Base-by-base conservation (phyloP, 2,888 invertebrate species). In the Piscicola geometra region DNA sequence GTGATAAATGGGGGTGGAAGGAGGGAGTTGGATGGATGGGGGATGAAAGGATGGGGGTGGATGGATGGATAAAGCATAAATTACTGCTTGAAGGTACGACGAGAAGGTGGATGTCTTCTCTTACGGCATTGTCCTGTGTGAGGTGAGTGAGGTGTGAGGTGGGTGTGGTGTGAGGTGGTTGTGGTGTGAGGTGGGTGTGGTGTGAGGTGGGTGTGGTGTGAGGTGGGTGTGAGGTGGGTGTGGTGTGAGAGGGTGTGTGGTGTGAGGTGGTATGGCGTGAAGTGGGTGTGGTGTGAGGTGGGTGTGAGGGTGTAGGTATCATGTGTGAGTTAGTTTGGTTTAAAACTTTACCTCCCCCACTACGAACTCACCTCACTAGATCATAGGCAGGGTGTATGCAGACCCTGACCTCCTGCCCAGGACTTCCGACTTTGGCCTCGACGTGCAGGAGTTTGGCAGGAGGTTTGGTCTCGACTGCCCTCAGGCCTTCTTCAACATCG, bases 101-200 rank as follows among this genome's bases (percentile, higher is more conserved):
- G 95, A 96, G 84, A 94, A 94, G 86, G 96, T 96, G 0, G 96
- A 96, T 83, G 91, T 96, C 78, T 96, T 96, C 86, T 94, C 94
- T 35, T 96, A 93, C 86, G 96, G 96, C 47, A 95, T 96, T 79
- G 91, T 96, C 77, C 87, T 95, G 1, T 96, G 96, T 84, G 96
- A 96, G 90, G 93, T 93, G 82, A 77, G 81, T 70, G 32, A n/a
- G 30, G 9, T 69, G 32, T 25, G 50, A 35, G 35, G 30, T 35
- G n/a, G 66, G 25, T 76, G 71, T 52, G 12, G 70, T 41, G 41
- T 41, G 33, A 5, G n/a, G 35, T 32, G 64, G 41, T 32, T 28
- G 28, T 68, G 68, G 3, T 28, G 25, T 68, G 68, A 9, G 9
- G 68, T 30, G 32, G 12, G 2, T 28, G 21, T 21, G 3, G 21